phyloP scores from a whole-genome alignment of 2,888 invertebrate genomes.

The Physocephala rufipes region DNA sequence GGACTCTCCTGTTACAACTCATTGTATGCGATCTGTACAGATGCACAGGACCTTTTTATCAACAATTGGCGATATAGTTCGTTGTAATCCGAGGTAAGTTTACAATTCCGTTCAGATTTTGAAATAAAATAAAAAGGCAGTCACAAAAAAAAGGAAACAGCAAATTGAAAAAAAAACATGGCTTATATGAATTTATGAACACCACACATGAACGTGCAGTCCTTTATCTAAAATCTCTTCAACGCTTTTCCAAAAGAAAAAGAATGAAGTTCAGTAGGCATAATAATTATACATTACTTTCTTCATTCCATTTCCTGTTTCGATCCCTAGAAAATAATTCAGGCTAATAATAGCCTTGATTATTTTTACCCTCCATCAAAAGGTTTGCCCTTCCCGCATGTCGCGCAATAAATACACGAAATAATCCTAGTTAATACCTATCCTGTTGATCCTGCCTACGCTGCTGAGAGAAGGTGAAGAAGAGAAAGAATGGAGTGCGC shows the following conservation, averaged over 20 bases:
- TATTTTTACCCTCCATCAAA: slow-evolving; percentile 35
- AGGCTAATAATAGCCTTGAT: slow-evolving; percentile 39
- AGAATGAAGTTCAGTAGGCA: too few relatives aligned
- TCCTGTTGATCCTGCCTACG: slow-evolving; percentile 58
- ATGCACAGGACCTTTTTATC: background rate
- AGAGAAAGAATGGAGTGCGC: too few relatives aligned
- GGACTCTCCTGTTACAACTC: slow-evolving; percentile 17
- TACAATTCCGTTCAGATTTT: slow-evolving; percentile 22
- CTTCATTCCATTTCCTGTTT: slow-evolving; percentile 38
- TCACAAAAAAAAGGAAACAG: background rate
- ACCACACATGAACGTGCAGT: slow-evolving; percentile 36
- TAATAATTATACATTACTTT: slow-evolving; percentile 18
- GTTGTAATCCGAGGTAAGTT: slow-evolving; percentile 39
- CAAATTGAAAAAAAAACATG: slow-evolving; percentile 13
- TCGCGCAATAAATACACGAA: slow-evolving; percentile 48
- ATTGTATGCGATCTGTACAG: background rate
- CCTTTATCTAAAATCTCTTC: slow-evolving; percentile 29
- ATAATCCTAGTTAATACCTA: too few relatives aligned
- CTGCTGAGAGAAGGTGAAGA: slow-evolving; percentile 8
- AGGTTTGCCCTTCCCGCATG: slow-evolving; percentile 10
- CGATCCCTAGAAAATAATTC: background rate
- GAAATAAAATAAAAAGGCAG: slow-evolving; percentile 21
- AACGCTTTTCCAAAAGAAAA: slow-evolving; percentile 8
- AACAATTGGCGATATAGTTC: slow-evolving; percentile 39
- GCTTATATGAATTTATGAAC: slow-evolving; percentile 34